A percentile compares a stretch with the other conserved stretches of the same genome.
phyloP scores from a whole-genome alignment of 2,113 vertebrate genomes.

The human (Homo sapiens) region GRCh38 chr5:144671001-144671500 shows the following conservation, averaged over 20 bases:
- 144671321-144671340: slow-evolving; percentile 69
- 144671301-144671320: slow-evolving; percentile 61
- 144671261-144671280: slow-evolving; percentile 61
- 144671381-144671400: not conserved
- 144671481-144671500: not conserved
- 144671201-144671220: slow-evolving; percentile 51
- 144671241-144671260: slow-evolving; percentile 63
- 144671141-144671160: not conserved
- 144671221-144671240: slow-evolving; percentile 52
- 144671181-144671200: slow-evolving; percentile 42
- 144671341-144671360: slow-evolving; percentile 58
- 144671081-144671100: slow-evolving; percentile 32
- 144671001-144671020: not conserved
- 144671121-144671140: slow-evolving; percentile 37
- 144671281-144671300: slow-evolving; percentile 47
- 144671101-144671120: slow-evolving; percentile 32
- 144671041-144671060: slow-evolving; percentile 28
- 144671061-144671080: not conserved
- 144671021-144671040: slow-evolving; percentile 17
- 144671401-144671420: not conserved
- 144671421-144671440: not conserved
- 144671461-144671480: not conserved
- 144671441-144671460: not conserved
- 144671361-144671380: slow-evolving; percentile 52
- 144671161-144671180: slow-evolving; percentile 59